Evolutionary conservation across 2,888 invertebrate species (phyloP).

Genomic region (Melinaea marsaeus): DNA sequence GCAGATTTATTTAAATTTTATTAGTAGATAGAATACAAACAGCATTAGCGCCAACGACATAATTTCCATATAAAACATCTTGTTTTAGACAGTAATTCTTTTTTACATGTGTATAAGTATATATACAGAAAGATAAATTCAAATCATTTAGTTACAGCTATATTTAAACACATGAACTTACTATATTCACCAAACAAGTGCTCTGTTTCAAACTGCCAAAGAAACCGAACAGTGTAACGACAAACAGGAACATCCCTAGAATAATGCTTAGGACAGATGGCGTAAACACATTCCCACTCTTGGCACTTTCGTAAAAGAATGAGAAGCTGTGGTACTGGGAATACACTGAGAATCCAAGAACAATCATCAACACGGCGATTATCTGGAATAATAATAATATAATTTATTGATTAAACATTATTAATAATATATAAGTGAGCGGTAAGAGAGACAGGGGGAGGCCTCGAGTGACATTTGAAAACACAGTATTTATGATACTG

Average conservation of each 20-base stretch:
- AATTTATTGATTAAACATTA: too few species aligned
- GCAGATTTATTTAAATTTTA: too few species aligned
- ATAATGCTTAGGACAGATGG: conserved; percentile 87
- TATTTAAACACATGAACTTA: conserved; percentile 43
- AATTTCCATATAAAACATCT: too few species aligned
- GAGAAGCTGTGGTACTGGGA: conserved; percentile 61
- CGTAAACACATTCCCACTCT: conserved; percentile 77
- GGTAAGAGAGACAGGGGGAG: too few species aligned
- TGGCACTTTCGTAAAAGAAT: conserved; percentile 57
- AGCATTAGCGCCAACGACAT: too few species aligned
- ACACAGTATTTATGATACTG: too few species aligned
- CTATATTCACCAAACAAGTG: conserved; percentile 82
- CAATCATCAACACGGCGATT: conserved; percentile 61
- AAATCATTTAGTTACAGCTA: neutral
- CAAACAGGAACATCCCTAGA: conserved; percentile 84
- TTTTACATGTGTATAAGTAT: too few species aligned
- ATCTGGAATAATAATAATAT: conserved; percentile 45
- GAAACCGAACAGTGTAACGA: conserved; percentile 90
- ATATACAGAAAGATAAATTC: too few species aligned
- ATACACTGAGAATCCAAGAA: conserved; percentile 67
- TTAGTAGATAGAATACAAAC: too few species aligned
- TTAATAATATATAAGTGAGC: too few species aligned
- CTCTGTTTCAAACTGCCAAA: conserved; percentile 89
- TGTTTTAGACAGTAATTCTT: too few species aligned
- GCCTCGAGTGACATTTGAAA: too few species aligned